Conservation (phyloP, 2,113 vertebrate species). For the Ciconia boyciana region DNA sequence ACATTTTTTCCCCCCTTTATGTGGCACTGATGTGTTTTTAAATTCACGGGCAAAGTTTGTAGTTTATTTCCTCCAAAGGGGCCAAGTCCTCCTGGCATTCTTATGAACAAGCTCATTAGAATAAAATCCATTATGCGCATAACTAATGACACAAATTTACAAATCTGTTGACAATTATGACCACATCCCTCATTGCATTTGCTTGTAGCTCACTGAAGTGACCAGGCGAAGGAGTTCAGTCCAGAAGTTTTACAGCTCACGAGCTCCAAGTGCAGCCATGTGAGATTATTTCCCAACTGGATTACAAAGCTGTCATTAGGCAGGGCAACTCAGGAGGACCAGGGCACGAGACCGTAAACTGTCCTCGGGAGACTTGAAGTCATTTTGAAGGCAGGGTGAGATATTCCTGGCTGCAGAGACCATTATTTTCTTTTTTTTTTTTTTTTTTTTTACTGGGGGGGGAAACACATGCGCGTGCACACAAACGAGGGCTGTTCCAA, state of each 20-base stretch:
- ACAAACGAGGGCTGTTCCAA: constrained; percentile 39
- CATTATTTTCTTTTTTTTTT: neutral
- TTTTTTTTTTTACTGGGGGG: neutral
- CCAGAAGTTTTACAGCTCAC: constrained; percentile 56
- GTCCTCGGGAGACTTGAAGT: constrained; percentile 55
- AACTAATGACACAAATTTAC: constrained; percentile 63
- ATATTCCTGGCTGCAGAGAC: constrained; percentile 12
- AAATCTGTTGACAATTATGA: constrained; percentile 69
- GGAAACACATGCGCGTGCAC: neutral
- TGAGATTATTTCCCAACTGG: constrained; percentile 67
- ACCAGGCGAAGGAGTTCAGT: constrained; percentile 45
- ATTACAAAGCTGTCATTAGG: constrained; percentile 74
- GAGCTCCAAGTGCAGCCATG: constrained; percentile 35
- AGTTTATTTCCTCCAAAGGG: constrained; percentile 50
- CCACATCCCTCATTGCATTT: constrained; percentile 29
- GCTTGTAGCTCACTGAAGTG: constrained; percentile 47
- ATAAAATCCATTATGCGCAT: constrained; percentile 71
- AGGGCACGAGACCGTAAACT: constrained; percentile 66
- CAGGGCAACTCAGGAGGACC: constrained; percentile 47
- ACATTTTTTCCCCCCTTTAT: neutral
- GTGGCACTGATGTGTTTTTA: constrained; percentile 24
- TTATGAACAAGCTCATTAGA: constrained; percentile 64
- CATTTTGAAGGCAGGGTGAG: constrained; percentile 35
- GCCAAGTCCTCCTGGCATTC: constrained; percentile 48
- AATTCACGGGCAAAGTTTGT: constrained; percentile 49